Evolutionary conservation across 2,797 vertebrate species (phyloP).

Genomic region (Spinibarbus caldwelli): DNA sequence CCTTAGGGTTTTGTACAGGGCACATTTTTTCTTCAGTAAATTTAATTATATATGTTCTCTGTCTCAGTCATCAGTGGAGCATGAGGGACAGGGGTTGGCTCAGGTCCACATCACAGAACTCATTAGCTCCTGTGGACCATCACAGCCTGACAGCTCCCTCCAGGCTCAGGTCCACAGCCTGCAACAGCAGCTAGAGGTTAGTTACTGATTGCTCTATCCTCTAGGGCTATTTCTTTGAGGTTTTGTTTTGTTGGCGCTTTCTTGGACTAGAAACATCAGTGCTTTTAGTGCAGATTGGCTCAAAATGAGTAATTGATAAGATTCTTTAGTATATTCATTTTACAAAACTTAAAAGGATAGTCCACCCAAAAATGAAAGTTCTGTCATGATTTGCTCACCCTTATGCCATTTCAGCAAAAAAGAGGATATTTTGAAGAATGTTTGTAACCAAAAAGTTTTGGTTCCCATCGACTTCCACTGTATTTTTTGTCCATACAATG

Average conservation of each 20-base stretch:
- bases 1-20: background rate
- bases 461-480: no score
- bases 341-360: background rate
- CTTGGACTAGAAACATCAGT: background rate
- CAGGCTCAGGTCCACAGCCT: slow-evolving; percentile 79
- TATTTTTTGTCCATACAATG: no score
- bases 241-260: background rate
- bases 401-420: background rate
- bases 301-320: slow-evolving; percentile 1
- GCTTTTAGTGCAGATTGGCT: background rate
- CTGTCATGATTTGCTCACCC: background rate
- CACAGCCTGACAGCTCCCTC: slow-evolving; percentile 74
- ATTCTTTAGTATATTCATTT: background rate
- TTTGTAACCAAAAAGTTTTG: no score
- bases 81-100: slow-evolving; percentile 79
- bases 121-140: background rate
- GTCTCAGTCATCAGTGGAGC: slow-evolving; percentile 79
- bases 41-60: background rate
- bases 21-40: background rate
- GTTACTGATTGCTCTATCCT: slow-evolving; percentile 44
- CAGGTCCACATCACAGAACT: slow-evolving; percentile 23
- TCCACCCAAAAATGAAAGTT: background rate
- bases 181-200: slow-evolving; percentile 84
- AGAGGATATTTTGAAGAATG: background rate
- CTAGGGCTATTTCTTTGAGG: background rate